phyloP scores from a whole-genome alignment of 1,140 invertebrate species.

The Drosophila baimaii region DNA sequence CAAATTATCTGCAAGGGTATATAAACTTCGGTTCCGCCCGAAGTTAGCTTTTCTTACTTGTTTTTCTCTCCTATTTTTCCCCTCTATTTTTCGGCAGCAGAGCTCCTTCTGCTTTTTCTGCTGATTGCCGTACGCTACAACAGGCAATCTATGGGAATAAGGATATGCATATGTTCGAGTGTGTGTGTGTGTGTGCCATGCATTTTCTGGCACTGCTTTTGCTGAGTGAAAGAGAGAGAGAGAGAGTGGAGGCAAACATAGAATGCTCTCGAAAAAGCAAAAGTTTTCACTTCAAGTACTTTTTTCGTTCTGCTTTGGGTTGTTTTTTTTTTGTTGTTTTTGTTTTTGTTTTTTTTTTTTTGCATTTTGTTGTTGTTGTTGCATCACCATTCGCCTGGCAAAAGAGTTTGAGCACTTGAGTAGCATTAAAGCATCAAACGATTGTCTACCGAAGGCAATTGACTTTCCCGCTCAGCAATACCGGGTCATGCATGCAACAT shows the following conservation, averaged over 20 bases:
- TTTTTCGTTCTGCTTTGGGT: slow-evolving; percentile 51
- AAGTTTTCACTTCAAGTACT: slow-evolving; percentile 71
- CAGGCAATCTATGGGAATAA: slow-evolving; percentile 50
- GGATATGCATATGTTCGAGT: slow-evolving; percentile 45
- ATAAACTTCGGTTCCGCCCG: too few relatives aligned
- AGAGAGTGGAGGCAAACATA: neutral
- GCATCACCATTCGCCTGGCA: slow-evolving; percentile 61
- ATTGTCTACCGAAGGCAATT: slow-evolving; percentile 59
- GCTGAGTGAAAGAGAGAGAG: neutral
- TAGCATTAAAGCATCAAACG: slow-evolving; percentile 73
- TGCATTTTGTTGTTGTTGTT: slow-evolving; percentile 25
- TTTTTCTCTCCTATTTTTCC: neutral
- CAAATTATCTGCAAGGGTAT: too few relatives aligned
- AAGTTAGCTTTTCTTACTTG: too few relatives aligned
- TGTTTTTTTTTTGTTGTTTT: slow-evolving; percentile 12
- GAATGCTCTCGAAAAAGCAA: slow-evolving; percentile 60
- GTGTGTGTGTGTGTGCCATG: slow-evolving; percentile 31
- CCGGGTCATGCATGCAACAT: slow-evolving; percentile 11
- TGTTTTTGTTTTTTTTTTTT: slow-evolving; percentile 28
- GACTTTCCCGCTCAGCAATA: slow-evolving; percentile 25
- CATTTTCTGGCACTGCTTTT: slow-evolving; percentile 48
- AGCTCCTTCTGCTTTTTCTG: slow-evolving; percentile 38
- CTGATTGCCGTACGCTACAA: slow-evolving; percentile 52
- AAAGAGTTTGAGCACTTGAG: slow-evolving; percentile 73
- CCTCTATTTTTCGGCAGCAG: neutral